Conservation (phyloP, 2,888 invertebrate genomes). For the Auanema freiburgensis region DNA sequence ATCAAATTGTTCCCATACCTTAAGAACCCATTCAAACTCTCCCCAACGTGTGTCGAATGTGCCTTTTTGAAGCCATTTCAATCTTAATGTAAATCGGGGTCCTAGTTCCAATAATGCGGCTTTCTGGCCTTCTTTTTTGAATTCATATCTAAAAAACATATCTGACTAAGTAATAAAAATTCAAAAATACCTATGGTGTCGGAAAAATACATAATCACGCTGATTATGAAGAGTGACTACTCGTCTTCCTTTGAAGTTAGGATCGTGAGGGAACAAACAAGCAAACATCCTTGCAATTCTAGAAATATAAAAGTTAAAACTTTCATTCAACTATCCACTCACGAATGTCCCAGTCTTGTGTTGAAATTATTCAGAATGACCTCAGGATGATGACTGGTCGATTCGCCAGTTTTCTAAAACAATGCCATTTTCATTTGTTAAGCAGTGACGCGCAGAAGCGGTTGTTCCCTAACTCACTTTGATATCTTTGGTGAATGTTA, state of each 20-base stretch:
- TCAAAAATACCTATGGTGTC: constrained; percentile 81
- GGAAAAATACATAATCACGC: constrained; percentile 95
- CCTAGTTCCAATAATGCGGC: constrained; percentile 88
- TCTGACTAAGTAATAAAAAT: not conserved
- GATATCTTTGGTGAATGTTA: constrained; percentile 84
- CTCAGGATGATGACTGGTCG: constrained; percentile 87
- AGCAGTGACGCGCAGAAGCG: not conserved
- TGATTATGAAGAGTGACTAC: constrained; percentile 98
- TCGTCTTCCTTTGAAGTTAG: constrained; percentile 88
- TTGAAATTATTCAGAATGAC: constrained; percentile 92
- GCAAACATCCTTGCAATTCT: constrained; percentile 73
- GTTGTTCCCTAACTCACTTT: constrained; percentile 66
- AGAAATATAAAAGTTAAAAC: constrained; percentile 5
- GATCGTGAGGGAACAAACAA: constrained; percentile 90
- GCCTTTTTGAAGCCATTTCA: constrained; percentile 90
- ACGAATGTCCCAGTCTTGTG: constrained; percentile 84
- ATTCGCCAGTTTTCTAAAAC: constrained; percentile 70
- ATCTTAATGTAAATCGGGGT: constrained; percentile 89
- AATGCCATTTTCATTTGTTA: not conserved
- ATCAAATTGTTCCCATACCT: constrained; percentile 58
- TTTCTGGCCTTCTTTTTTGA: constrained; percentile 73
- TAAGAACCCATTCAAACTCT: constrained; percentile 89
- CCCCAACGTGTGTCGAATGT: constrained; percentile 95
- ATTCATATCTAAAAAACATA: constrained; percentile 76
- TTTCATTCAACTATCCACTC: not conserved